Evolutionary conservation across 2,797 vertebrate species (phyloP).

Genomic region (Cyprinella venusta): DNA sequence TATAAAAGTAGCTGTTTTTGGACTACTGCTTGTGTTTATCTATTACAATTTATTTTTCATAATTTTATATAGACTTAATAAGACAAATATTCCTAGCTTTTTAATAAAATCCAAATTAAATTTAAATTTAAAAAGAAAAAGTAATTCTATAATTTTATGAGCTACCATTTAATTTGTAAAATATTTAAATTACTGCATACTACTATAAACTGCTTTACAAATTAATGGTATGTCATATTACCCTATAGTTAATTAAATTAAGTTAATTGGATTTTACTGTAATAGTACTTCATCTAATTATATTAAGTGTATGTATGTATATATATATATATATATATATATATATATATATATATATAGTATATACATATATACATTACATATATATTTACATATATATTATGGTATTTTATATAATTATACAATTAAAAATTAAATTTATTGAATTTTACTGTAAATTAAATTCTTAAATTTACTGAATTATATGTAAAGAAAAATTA

Average conservation of each 20-base stretch:
- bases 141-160: background rate
- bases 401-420: background rate
- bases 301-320: no score
- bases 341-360: no score
- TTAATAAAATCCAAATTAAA: no score
- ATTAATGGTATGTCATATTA: background rate
- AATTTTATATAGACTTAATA: background rate
- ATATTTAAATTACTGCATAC: background rate
- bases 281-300: background rate
- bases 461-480: background rate
- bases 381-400: no score
- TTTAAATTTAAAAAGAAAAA: background rate
- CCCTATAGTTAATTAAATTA: background rate
- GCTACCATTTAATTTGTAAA: background rate
- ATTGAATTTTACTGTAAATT: background rate
- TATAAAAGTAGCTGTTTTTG: background rate
- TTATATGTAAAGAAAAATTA: no score
- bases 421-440: background rate
- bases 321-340: no score
- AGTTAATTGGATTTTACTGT: background rate
- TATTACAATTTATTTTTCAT: background rate
- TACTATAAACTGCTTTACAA: background rate
- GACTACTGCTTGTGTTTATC: background rate
- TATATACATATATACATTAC: no score
- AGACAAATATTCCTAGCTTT: background rate